Evolutionary conservation across 1,140 invertebrate genomes (phyloP).

Genomic region (Trichogramma pretiosum): DNA sequence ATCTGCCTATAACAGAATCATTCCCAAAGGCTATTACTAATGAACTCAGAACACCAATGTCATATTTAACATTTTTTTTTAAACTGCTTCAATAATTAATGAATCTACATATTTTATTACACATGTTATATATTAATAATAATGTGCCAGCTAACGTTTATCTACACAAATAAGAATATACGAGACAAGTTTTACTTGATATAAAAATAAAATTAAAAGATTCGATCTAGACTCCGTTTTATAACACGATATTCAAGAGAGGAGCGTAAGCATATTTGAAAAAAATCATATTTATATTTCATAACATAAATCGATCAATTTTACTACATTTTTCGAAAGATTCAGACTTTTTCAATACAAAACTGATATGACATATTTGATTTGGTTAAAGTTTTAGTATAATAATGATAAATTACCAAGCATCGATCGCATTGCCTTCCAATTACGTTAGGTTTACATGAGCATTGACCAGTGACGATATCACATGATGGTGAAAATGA

Average conservation of each 20-base stretch:
- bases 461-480: constrained; percentile 77
- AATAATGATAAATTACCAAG: constrained; percentile 51
- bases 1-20: constrained; percentile 46
- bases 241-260: not conserved
- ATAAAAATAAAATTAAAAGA: too few species aligned
- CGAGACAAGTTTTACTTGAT: not conserved
- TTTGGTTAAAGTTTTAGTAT: not conserved
- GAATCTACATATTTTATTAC: not conserved
- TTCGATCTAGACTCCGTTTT: too few species aligned
- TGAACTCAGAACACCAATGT: too few species aligned
- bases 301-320: not conserved
- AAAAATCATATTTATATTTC: not conserved
- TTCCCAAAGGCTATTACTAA: not conserved
- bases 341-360: not conserved
- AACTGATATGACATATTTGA: not conserved
- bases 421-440: constrained; percentile 84
- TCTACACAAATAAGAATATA: not conserved
- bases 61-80: too few species aligned
- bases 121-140: not conserved
- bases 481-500: constrained; percentile 71
- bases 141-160: not conserved
- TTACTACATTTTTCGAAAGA: not conserved
- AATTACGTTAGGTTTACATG: constrained; percentile 70
- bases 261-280: not conserved
- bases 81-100: not conserved